Base-by-base conservation (phyloP, 2,797 vertebrate genomes). In the Tokudaia muenninki region DNA sequence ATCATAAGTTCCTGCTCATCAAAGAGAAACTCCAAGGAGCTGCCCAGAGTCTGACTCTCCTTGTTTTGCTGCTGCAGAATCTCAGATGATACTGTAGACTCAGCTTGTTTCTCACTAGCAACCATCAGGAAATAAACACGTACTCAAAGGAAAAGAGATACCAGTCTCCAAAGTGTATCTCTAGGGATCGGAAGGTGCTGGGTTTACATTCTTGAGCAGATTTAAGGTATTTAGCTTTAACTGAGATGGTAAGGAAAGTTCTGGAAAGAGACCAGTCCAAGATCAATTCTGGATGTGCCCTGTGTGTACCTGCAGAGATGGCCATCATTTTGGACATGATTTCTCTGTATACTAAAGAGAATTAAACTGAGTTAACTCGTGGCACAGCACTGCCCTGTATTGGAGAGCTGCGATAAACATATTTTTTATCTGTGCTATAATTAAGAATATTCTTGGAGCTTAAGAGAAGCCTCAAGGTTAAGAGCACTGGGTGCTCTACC, bases 1-100 rank as follows among this genome's bases (percentile, higher is more conserved):
- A 1, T 6, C n/a, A 4, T 2, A 4, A 77, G 31, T 57, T 61
- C 41, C 21, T 16, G 7, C 37, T 93, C 11, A 14, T 9, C 1
- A 41, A 9, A 59, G 17, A 50, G 19, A 16, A 65, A 47, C 75
- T 21, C 3, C 0, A 1, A 44, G 37, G n/a, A 22, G 44, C 52
- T 44, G 70, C 7, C 59, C 65, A 50, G 4, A 0, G 0, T 22
- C 61, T 0, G 3, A 47, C 24, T 59, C 79, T 17, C 2, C 84
- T 92, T 6, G 0, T 14, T 7, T 5, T 12, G 21, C 12, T 1
- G 37, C 29, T n/a, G 1, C 1, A 0, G 26, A 67, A 91, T 72
- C 31, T 10, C 52, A 82, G 22, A 50, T 37, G 12, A 19, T 9
- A 0, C 21, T 34, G 2, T 6, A 44, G 29, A 63, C 44, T 77